Base-by-base conservation (phyloP, 2,797 vertebrate genomes). In the Florisuga fusca region DNA sequence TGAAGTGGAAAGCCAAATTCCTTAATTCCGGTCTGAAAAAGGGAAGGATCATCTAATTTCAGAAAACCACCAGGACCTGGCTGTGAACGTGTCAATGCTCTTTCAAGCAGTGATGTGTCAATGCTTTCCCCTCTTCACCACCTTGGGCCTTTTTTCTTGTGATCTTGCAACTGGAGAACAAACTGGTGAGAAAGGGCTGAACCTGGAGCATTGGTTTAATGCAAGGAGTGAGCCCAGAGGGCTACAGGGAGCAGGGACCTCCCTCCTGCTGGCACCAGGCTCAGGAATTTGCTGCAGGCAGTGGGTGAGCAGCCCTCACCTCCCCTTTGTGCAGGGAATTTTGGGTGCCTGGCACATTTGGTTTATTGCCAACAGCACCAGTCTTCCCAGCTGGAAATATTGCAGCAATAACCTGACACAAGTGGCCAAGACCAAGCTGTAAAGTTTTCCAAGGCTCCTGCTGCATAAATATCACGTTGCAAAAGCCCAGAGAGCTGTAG, bases 301-400 rank as follows among this genome's bases (percentile, higher is more conserved):
- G 78, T 0, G 23, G 17, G 15, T 38, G 38, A 38, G 73, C 26
- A 2, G 26, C 4, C 2, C 2, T 0, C 19, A 51, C 54, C 33
- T 61, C 22, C 7, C 46, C 46, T 11, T 12, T 23, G 46, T 21
- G 46, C 20, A 20, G 38, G 38, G 38, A 41, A 41, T 14, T 41
- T 0, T 41, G 33, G 16, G 1, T 19, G 25, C 67, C 79, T 78
- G 76, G 55, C 79, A 41, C 11, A 0, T 14, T 41, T 0, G 0
- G 17, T n/a, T 90, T 45, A 38, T 15, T 36, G 68, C 88, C 5
- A 2, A 4, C 25, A 67, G 69, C 53, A 31, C 8, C 2, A 67
- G 3, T 50, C n/a, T 89, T 66, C 62, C 84, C 68, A 9, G 38
- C 13, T 57, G 90, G 93, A 92, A 89, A 90, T 7, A 10, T 68